A percentile compares a stretch with the other conserved stretches of the same genome.
These are phyloP conservation scores for Mesaphorura yosii DNA, from an alignment of 1,140 invertebrate species.

Conservation along the genomic window DNA sequence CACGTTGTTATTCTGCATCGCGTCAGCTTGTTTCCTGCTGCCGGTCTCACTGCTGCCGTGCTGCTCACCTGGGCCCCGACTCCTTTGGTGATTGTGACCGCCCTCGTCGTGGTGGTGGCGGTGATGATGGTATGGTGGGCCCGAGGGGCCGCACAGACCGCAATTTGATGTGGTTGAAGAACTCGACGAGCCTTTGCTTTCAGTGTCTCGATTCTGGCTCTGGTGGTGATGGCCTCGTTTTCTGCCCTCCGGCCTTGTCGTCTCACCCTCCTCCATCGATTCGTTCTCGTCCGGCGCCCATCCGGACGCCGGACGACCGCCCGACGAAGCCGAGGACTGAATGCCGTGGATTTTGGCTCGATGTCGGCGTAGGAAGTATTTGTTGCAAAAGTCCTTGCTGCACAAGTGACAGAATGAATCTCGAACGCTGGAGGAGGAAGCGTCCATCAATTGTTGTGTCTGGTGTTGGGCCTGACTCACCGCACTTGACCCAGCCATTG, in stretches of 20 bases:
- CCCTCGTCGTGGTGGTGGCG: slow-evolving; percentile 12
- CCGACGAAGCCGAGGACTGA: slow-evolving; percentile 47
- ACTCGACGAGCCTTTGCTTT: no score
- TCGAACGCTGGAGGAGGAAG: neutral
- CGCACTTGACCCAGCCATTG: neutral
- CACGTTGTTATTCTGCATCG: neutral
- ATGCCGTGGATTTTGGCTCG: slow-evolving; percentile 91
- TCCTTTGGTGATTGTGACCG: slow-evolving; percentile 10
- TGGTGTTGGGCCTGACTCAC: neutral
- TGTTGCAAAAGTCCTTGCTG: slow-evolving; percentile 99
- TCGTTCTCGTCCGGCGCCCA: neutral
- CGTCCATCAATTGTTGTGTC: neutral
- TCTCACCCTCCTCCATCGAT: slow-evolving; percentile 5
- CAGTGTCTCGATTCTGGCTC: no score
- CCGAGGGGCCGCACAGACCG: no score
- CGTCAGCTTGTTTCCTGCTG: neutral
- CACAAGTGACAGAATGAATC: slow-evolving; percentile 52
- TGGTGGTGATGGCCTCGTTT: no score
- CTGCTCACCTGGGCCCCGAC: neutral
- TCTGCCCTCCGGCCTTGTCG: neutral
- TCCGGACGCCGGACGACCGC: no score
- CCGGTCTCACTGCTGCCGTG: neutral
- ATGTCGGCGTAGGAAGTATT: slow-evolving; percentile 97
- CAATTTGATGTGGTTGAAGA: no score
- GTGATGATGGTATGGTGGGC: no score